Evolutionary conservation across 1,140 invertebrate species (phyloP), one percentile per base, ranked within the genome.

Genomic region (Parapsyche elsis): DNA sequence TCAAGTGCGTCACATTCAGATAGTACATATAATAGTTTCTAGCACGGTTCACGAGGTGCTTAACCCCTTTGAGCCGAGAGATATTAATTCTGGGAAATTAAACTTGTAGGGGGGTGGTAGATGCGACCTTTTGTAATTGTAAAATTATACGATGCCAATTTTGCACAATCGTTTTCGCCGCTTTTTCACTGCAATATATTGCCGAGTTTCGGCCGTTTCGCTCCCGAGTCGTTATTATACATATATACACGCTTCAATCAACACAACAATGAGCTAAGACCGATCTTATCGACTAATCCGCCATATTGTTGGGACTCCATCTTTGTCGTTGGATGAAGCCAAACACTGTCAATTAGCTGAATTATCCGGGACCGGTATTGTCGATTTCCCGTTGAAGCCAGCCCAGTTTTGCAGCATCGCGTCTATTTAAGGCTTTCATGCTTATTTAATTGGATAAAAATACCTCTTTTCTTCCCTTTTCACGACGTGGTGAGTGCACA

Each of bases 391-490:
- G n/a, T 23, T 16, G 53, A 4, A 16, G 9, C 16, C 9, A n/a
- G 7, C 30, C 30, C 30, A 38, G 59, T 21, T 61, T 61, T 21
- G 14, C 12, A 19, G 24, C 64, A 9, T 10, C 23, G 19, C 64
- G 23, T 10, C 64, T 67, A 46, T 46, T 45, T 73, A 46, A 16
- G 71, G 71, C 14, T 46, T 16, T 67, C 45, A 46, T 53, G n/a
- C 19, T 1, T 73, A 38, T 73, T 73, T 73, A 73, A 73, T 46
- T 73, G 46, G 46, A 73, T 73, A 73, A 46, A 73, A 46, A 73
- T 73, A 38, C 45, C 46, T 46, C 38, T 46, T 73, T 67, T 67
- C 64, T 67, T 67, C 64, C 64, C 14, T 67, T 67, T 67, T 67
- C 64, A 26, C 26, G 1, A 59, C n/a, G n/a, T n/a, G n/a, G n/a